Conservation (phyloP, 2,113 vertebrate genomes). For the Rissa tridactyla region DNA sequence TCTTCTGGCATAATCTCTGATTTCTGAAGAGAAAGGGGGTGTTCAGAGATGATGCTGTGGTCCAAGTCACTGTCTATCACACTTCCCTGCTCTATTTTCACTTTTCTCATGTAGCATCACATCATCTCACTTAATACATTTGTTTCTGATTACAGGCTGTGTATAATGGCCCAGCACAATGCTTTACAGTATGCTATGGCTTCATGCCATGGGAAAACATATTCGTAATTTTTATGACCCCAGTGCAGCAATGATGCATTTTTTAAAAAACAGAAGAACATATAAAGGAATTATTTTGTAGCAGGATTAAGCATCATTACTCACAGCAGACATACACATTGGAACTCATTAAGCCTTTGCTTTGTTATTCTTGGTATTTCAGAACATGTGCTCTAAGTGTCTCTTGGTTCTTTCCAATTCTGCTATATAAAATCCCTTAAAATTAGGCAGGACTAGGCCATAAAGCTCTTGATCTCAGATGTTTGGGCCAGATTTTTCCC, state of each 20-base stretch:
- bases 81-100: slow-evolving; percentile 50
- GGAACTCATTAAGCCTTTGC: slow-evolving; percentile 63
- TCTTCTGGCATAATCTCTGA: slow-evolving; percentile 46
- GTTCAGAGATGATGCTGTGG: slow-evolving; percentile 34
- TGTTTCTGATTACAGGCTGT: slow-evolving; percentile 78
- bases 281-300: slow-evolving; percentile 74
- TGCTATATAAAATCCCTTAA: slow-evolving; percentile 29
- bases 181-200: slow-evolving; percentile 70
- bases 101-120: slow-evolving; percentile 77
- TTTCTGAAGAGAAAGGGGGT: slow-evolving; percentile 47
- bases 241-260: slow-evolving; percentile 71
- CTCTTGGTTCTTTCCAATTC: slow-evolving; percentile 54
- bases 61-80: slow-evolving; percentile 67
- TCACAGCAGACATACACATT: slow-evolving; percentile 66
- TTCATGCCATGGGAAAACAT: slow-evolving; percentile 78
- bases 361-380: slow-evolving; percentile 68
- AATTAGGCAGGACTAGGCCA: slow-evolving; percentile 30
- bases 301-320: slow-evolving; percentile 63
- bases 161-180: slow-evolving; percentile 58
- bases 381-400: slow-evolving; percentile 47
- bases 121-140: slow-evolving; percentile 75
- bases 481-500: not conserved
- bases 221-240: slow-evolving; percentile 77
- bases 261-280: slow-evolving; percentile 69
- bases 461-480: slow-evolving; percentile 44